phyloP scores from a whole-genome alignment of 92 coral and sea anemone species.

The Ricordea florida region DNA sequence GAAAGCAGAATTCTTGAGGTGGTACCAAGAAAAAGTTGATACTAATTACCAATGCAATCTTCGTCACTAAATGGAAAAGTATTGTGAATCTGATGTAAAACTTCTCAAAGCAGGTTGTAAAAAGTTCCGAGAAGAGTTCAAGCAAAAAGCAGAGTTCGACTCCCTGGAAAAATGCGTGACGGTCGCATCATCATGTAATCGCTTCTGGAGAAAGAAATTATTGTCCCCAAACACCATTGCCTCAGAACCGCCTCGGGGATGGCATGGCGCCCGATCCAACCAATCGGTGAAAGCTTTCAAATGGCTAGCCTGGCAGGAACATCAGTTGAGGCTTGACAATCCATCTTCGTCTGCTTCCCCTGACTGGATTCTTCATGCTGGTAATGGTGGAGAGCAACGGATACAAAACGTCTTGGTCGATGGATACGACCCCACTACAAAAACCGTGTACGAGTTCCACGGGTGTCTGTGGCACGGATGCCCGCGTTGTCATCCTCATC shows the following conservation, averaged over 20 bases:
- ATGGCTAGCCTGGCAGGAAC: background rate
- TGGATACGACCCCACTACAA: background rate
- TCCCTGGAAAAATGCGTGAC: constrained; percentile 5
- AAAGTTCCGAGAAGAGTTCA: background rate
- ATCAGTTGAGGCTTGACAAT: background rate
- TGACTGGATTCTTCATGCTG: background rate
- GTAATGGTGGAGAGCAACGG: background rate
- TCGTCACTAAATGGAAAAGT: background rate
- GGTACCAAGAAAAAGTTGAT: background rate
- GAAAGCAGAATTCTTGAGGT: background rate
- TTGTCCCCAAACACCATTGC: background rate
- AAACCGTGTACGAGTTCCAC: constrained; percentile 16
- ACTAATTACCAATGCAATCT: background rate
- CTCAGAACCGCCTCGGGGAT: background rate
- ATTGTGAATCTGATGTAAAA: background rate
- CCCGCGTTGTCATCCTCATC: too few species aligned
- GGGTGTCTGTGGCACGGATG: too few species aligned
- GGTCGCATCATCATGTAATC: constrained; percentile 15
- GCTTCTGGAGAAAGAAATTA: background rate
- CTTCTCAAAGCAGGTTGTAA: background rate
- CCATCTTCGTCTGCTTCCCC: background rate
- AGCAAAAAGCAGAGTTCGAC: background rate
- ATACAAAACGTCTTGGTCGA: background rate
- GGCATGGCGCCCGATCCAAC: background rate
- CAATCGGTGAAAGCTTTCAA: background rate